A percentile compares a stretch with the other conserved stretches of the same genome.
These are phyloP conservation scores for Drosophila anomalata DNA, from an alignment of 2,888 invertebrate genomes.

Conservation along the genomic window DNA sequence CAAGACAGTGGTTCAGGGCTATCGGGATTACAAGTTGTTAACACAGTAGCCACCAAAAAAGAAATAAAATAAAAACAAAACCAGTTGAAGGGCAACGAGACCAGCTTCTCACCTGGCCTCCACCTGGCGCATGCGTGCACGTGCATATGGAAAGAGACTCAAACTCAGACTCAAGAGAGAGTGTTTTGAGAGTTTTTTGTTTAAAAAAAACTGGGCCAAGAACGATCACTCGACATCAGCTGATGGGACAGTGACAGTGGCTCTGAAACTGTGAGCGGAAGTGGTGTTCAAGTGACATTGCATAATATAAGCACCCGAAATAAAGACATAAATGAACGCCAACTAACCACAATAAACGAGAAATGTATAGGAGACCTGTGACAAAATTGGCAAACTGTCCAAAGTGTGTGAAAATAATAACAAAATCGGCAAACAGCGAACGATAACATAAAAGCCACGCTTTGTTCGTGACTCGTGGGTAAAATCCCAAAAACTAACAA, in stretches of 20 bases:
- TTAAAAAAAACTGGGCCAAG: constrained; percentile 62
- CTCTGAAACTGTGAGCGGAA: constrained; percentile 53
- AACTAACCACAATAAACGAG: constrained; percentile 48
- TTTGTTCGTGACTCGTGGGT: constrained; percentile 51
- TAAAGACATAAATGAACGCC: constrained; percentile 25
- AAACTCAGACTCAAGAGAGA: constrained; percentile 37
- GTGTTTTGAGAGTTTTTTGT: background rate
- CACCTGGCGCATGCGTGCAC: constrained; percentile 54
- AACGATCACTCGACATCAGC: constrained; percentile 45
- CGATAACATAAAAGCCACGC: constrained; percentile 46
- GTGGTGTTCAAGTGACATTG: constrained; percentile 47
- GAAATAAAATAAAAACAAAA: constrained; percentile 51
- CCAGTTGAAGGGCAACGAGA: constrained; percentile 64
- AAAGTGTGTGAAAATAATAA: constrained; percentile 63
- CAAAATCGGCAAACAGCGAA: constrained; percentile 6
- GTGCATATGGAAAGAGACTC: constrained; percentile 57
- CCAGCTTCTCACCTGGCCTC: constrained; percentile 15
- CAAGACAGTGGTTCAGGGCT: constrained; percentile 61
- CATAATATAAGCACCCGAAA: constrained; percentile 43
- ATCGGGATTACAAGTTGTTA: constrained; percentile 48
- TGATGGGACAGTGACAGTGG: constrained; percentile 19
- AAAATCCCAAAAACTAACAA: constrained; percentile 27
- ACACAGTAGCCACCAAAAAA: constrained; percentile 26
- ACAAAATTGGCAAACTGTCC: constrained; percentile 59
- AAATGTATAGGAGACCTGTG: constrained; percentile 63